Evolutionary conservation across 1,140 invertebrate genomes (phyloP).

Genomic region (Zaprionus taronus): DNA sequence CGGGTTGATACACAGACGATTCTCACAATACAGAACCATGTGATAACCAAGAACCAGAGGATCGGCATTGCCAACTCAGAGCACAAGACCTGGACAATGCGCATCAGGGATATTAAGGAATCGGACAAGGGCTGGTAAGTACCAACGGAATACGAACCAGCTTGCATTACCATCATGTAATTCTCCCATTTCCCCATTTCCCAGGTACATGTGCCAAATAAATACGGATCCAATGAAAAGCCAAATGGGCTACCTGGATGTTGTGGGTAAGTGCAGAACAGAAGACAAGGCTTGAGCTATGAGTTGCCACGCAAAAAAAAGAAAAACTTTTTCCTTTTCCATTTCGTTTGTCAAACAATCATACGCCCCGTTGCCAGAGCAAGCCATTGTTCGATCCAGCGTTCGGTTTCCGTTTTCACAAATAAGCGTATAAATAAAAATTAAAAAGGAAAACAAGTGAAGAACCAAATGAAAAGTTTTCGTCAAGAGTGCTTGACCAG

Average conservation of each 20-base stretch:
- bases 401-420: conserved; percentile 24
- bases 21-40: conserved; percentile 94
- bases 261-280: conserved; percentile 90
- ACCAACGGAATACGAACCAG: neutral
- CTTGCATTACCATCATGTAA: neutral
- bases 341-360: conserved; percentile 73
- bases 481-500: too few species aligned
- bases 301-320: neutral
- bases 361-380: conserved; percentile 65
- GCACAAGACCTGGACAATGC: conserved; percentile 93
- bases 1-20: conserved; percentile 96
- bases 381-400: conserved; percentile 57
- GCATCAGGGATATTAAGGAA: conserved; percentile 91
- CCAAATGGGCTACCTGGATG: conserved; percentile 93
- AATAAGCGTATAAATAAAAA: conserved; percentile 16
- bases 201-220: conserved; percentile 92
- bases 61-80: conserved; percentile 94
- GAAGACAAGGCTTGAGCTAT: conserved; percentile 1
- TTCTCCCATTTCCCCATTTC: neutral
- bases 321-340: conserved; percentile 45
- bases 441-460: conserved; percentile 15
- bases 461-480: neutral
- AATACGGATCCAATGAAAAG: conserved; percentile 95
- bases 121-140: conserved; percentile 90
- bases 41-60: conserved; percentile 94